Conservation (phyloP, 2,797 vertebrate species). For the Bufotes viridis region DNA sequence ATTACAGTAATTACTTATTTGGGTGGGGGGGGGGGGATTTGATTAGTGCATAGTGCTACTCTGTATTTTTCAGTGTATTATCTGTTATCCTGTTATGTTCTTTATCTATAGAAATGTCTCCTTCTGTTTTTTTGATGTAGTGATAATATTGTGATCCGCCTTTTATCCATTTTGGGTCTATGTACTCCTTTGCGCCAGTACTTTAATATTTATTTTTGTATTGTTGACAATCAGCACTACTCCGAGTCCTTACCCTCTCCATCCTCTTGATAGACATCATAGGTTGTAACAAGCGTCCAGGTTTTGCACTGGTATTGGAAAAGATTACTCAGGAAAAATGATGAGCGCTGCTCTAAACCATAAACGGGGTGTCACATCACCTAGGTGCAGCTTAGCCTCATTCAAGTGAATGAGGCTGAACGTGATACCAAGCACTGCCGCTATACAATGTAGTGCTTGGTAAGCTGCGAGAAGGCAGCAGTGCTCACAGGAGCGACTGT, state of each 20-base stretch:
- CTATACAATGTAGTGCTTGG: too few species aligned
- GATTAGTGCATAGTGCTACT: neutral
- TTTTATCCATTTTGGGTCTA: neutral
- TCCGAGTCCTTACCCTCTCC: neutral
- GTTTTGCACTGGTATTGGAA: neutral
- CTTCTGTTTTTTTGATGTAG: neutral
- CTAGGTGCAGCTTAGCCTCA: too few species aligned
- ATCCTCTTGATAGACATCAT: neutral
- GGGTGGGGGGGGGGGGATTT: neutral
- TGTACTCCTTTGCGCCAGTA: neutral
- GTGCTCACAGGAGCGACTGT: too few species aligned
- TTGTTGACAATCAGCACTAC: neutral
- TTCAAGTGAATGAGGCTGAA: too few species aligned
- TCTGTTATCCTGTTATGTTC: neutral
- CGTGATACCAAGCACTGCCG: too few species aligned
- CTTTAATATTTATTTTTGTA: neutral
- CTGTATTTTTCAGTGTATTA: neutral
- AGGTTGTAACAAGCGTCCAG: neutral
- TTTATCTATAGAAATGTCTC: neutral
- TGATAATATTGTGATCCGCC: neutral
- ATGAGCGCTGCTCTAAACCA: too few species aligned
- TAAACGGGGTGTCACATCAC: too few species aligned
- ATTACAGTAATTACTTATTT: slow-evolving; percentile 25
- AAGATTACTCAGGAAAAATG: neutral
- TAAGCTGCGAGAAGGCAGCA: too few species aligned